These are phyloP conservation scores for Temnopleurus reevesii DNA, from an alignment of 53 echinoderm and acorn worm genomes.

Conservation along the genomic window DNA sequence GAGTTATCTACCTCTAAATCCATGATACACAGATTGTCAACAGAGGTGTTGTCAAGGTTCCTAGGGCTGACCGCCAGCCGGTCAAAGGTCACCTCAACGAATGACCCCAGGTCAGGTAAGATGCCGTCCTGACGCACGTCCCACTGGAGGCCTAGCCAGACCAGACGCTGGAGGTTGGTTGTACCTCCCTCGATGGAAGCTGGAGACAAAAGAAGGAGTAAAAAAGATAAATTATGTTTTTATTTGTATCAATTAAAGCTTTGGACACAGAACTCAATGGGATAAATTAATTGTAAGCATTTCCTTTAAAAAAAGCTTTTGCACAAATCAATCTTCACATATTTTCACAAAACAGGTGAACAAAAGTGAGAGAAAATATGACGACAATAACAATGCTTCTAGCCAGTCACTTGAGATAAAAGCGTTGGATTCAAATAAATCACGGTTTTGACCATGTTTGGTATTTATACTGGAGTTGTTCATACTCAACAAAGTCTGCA, in stretches of 20 bases:
- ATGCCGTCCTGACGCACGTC: conserved; percentile 71
- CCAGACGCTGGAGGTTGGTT: conserved; percentile 73
- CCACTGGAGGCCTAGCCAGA: conserved; percentile 95
- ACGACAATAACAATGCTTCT: no score
- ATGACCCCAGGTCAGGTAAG: conserved; percentile 80
- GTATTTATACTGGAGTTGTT: conserved; percentile 38
- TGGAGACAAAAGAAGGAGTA: not conserved
- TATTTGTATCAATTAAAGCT: not conserved
- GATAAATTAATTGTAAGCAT: no score
- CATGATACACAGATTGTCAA: conserved; percentile 86
- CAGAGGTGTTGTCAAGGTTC: conserved; percentile 80
- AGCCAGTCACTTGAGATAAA: no score
- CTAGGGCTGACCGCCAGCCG: conserved; percentile 77
- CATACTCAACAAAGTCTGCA: no score
- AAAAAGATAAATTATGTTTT: not conserved
- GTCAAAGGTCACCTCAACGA: conserved; percentile 79
- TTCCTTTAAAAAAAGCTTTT: no score
- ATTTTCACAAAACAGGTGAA: no score
- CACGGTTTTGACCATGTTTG: conserved; percentile 61
- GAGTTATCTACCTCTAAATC: conserved; percentile 85
- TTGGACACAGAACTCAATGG: no score
- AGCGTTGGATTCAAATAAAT: no score
- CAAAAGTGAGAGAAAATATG: no score
- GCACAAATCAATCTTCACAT: no score
- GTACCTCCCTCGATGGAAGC: conserved; percentile 79